Evolutionary conservation across 2,888 invertebrate genomes (phyloP), one percentile per base, ranked within the genome.

Genomic region (Melolontha melolontha): DNA sequence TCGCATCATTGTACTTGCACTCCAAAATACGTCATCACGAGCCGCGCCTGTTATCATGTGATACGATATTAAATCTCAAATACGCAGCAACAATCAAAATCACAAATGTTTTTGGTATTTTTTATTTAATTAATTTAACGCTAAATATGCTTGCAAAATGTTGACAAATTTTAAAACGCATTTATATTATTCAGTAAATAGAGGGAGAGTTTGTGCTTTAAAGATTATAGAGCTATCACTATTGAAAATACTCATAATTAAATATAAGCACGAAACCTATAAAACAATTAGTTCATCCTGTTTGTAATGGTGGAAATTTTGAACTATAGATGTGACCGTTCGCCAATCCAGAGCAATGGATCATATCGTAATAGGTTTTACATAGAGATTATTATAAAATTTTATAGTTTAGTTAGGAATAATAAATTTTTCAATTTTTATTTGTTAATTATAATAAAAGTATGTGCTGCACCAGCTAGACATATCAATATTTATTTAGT

Each of bases 331-430:
- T 47, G 34, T 47, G 14, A 62, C 47, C 34, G 29, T 34, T 34
- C 47, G 29, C 27, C 5, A 29, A 40, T 4, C n/a, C 8, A 4
- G 27, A 34, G n/a, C 12, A 27, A 29, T 44, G 12, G n/a, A 62
- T 5, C 22, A 47, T 29, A 39, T 47, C 41, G 11, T 62, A 69
- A 66, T 69, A 69, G 69, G 39, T 69, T 69, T 69, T 69, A 69
- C 69, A 62, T 69, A 66, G 62, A 66, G 50, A 59, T 62, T 62
- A 66, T 73, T 70, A 70, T 72, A 70, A 64, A 64, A 68, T 52
- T 70, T 70, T 69, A 66, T 73, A 73, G 71, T 74, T 74, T 75
- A 75, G 72, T 74, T 75, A 75, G 75, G 73, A 70, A 71, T 66
- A 70, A 72, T 72, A 72, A 68, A 68, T 64, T 64, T 68, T 66